Percentiles rank a stretch among this genome's conserved stretches.
Evolutionary conservation across 2,888 invertebrate genomes (phyloP).

Genomic region (Sarcophaga subvicina): DNA sequence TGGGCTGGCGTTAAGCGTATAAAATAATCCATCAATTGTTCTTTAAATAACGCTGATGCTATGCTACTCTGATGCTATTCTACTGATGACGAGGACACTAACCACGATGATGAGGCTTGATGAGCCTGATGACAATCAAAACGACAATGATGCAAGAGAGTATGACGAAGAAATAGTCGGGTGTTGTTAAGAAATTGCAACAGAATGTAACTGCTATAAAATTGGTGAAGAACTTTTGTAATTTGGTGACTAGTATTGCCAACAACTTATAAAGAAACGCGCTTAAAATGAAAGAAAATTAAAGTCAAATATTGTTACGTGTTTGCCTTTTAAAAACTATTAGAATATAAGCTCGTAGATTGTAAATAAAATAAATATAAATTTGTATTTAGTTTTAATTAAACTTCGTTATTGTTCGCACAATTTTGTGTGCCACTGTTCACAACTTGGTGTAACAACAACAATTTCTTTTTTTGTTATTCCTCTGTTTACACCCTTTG

Average conservation of each 20-base stretch:
- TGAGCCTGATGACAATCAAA: constrained; percentile 8
- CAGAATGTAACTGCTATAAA: constrained; percentile 62
- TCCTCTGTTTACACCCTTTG: no score
- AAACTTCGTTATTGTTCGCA: no score
- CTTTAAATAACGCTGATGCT: neutral
- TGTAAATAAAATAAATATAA: no score
- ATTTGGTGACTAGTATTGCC: constrained; percentile 19
- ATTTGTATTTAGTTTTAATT: no score
- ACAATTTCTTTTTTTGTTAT: no score
- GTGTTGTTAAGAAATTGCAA: constrained; percentile 29
- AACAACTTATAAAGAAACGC: neutral
- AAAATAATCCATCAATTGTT: constrained; percentile 54
- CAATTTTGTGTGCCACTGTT: no score
- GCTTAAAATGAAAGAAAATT: neutral
- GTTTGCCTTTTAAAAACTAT: no score
- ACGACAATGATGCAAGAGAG: constrained; percentile 10
- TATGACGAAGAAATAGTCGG: neutral
- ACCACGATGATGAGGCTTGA: neutral
- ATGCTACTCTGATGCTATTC: neutral
- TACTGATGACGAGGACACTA: neutral
- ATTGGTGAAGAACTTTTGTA: constrained; percentile 31
- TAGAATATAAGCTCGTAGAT: no score
- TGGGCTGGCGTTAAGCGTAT: constrained; percentile 38
- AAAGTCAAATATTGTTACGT: no score
- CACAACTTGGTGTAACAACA: no score